Base-by-base conservation (phyloP, 1,140 invertebrate genomes). In the Apolygus lucorum region DNA sequence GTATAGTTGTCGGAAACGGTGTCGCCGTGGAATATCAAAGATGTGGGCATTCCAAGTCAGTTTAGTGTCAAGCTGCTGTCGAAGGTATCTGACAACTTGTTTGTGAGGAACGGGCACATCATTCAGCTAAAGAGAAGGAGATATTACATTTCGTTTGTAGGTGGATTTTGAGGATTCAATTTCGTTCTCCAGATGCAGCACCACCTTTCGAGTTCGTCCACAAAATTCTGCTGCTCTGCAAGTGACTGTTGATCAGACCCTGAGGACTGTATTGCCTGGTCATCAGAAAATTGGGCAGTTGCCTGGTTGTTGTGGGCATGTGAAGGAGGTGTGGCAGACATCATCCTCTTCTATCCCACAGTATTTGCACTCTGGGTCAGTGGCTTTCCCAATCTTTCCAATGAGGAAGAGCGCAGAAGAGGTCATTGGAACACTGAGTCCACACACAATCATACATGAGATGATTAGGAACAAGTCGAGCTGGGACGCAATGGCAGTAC, bases 221-320 rank as follows among this genome's bases (percentile, higher is more conserved):
- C 34, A 63, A 11, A 63, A 63, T 22, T 22, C 59, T 63, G n/a
- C 59, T 11, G 25, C 11, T 22, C n/a, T 4, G 25, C 21, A 4
- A 63, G 25, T 11, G 59, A 25, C 11, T 22, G 8, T 21, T 22
- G 25, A 63, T 22, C 59, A 63, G 59, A 25, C 11, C 59, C 59
- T 8, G 59, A 22, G 4, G 59, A 21, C n/a, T 11, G 22, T 21
- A 21, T 21, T 21, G n/a, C 59, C 59, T 21, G 59, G 11, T 63
- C 59, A 11, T 21, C n/a, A 63, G 59, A 4, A 63, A 63, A 49
- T 49, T 49, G 34, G 8, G 59, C n/a, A 63, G n/a, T n/a, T n/a
- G n/a, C n/a, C n/a, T n/a, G n/a, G n/a, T n/a, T n/a, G n/a, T n/a
- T n/a, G n/a, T n/a, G n/a, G n/a, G n/a, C n/a, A n/a, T n/a, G n/a